A percentile compares a stretch with the other conserved stretches of the same genome.
phyloP scores from a whole-genome alignment of 2,113 vertebrate genomes.

The Struthidea cinerea region DNA sequence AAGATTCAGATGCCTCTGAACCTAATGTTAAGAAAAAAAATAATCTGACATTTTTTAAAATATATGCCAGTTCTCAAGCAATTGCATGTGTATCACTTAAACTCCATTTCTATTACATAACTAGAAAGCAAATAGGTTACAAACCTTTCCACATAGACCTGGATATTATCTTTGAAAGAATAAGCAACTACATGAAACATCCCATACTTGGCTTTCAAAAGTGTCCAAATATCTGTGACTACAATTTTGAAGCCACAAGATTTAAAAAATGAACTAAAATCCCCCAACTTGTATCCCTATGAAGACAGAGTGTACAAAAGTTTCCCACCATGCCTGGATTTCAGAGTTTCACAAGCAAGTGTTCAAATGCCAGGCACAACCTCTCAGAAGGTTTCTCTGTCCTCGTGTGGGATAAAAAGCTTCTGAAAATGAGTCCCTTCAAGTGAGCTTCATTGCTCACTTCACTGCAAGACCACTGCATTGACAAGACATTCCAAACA shows the following conservation, averaged over 20 bases:
- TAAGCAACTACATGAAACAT: not conserved
- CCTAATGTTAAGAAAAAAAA: not conserved
- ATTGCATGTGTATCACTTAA: not conserved
- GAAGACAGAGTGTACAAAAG: rapidly evolving
- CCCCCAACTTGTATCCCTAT: not conserved
- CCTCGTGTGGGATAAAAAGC: not conserved
- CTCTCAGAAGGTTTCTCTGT: not conserved
- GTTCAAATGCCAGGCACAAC: not conserved
- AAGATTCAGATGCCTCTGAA: not conserved
- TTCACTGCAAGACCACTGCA: not conserved
- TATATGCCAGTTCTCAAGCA: not conserved
- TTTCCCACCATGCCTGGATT: not conserved
- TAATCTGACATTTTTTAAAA: rapidly evolving
- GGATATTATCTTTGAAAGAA: not conserved
- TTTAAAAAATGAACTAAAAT: not conserved
- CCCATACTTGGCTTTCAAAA: not conserved
- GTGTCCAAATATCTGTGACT: not conserved
- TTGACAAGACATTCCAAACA: not conserved
- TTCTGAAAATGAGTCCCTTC: not conserved
- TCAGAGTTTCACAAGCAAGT: not conserved
- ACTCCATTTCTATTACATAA: not conserved
- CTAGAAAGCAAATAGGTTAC: not conserved
- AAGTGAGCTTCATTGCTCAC: not conserved
- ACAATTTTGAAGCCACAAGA: not conserved
- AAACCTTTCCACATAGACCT: not conserved